Conservation (phyloP, 2,797 vertebrate genomes). For the Labeo calbasu region DNA sequence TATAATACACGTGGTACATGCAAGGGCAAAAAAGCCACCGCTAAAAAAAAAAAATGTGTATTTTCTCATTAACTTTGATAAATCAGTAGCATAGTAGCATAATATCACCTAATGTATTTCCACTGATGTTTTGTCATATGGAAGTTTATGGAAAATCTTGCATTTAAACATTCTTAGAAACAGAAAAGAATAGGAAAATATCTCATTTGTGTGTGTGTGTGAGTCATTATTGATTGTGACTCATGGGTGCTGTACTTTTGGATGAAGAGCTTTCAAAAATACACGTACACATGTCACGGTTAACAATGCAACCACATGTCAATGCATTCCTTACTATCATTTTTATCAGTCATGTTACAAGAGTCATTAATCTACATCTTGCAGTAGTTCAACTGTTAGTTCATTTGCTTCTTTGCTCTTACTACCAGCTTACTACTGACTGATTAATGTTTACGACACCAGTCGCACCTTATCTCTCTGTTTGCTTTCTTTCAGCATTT, state of each 20-base stretch:
- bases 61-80: not conserved
- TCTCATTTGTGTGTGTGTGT: slow-evolving; percentile 19
- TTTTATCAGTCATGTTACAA: not conserved
- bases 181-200: not conserved
- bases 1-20: not conserved
- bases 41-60: too few species aligned
- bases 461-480: not conserved
- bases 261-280: slow-evolving; percentile 41
- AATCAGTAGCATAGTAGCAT: not conserved
- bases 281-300: slow-evolving; percentile 31
- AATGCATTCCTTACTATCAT: not conserved
- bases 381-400: not conserved
- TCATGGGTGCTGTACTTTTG: slow-evolving; percentile 42
- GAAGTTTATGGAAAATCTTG: not conserved
- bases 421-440: not conserved
- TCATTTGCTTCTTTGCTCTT: not conserved
- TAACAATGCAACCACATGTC: not conserved
- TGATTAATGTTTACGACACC: not conserved
- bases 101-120: not conserved
- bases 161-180: slow-evolving; percentile 5
- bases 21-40: not conserved
- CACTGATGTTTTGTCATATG: not conserved
- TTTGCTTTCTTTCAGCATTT: not conserved
- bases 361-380: not conserved
- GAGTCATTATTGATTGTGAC: slow-evolving; percentile 55